Percentiles rank a stretch among this genome's conserved stretches.
These are phyloP conservation scores for Venustaconcha ellipsiformis DNA, from an alignment of 1,140 invertebrate genomes.

Conservation along the genomic window DNA sequence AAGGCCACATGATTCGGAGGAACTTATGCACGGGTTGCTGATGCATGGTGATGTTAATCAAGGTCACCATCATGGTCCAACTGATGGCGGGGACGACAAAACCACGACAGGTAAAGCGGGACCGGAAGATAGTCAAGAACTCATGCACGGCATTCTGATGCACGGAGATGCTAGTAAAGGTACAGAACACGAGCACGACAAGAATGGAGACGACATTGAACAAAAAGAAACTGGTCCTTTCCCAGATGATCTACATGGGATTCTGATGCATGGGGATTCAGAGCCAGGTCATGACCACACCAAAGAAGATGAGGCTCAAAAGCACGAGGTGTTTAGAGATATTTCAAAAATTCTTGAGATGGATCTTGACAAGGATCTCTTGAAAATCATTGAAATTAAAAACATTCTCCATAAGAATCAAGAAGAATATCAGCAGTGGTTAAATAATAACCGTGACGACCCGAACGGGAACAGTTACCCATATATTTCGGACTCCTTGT, in stretches of 20 bases:
- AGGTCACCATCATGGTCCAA: conserved; percentile 14
- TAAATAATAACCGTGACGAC: conserved; percentile 4
- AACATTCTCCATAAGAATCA: conserved; percentile 34
- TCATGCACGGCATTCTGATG: conserved; percentile 42
- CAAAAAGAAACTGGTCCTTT: background rate
- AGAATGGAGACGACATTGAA: background rate
- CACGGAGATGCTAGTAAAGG: conserved; percentile 31
- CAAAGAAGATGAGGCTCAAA: conserved; percentile 19
- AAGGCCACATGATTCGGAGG: conserved; percentile 19
- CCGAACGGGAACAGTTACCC: conserved; percentile 22
- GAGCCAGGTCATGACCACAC: conserved; percentile 30
- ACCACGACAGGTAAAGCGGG: conserved; percentile 3
- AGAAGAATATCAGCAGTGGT: conserved; percentile 45
- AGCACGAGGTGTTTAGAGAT: conserved; percentile 16
- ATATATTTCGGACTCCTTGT: conserved; percentile 34
- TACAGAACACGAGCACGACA: conserved; percentile 2
- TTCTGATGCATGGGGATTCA: conserved; percentile 37
- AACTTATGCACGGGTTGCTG: conserved; percentile 31
- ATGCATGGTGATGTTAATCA: conserved; percentile 35
- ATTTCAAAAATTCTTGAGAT: conserved; percentile 18
- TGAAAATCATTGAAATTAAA: conserved; percentile 40
- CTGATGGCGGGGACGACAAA: background rate
- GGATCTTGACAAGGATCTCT: conserved; percentile 30
- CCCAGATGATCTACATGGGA: conserved; percentile 25
- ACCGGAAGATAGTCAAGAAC: conserved; percentile 19